Evolutionary conservation across 2,113 vertebrate species (phyloP), one percentile per base, ranked within the genome.

Genomic region (Chitala chitala): DNA sequence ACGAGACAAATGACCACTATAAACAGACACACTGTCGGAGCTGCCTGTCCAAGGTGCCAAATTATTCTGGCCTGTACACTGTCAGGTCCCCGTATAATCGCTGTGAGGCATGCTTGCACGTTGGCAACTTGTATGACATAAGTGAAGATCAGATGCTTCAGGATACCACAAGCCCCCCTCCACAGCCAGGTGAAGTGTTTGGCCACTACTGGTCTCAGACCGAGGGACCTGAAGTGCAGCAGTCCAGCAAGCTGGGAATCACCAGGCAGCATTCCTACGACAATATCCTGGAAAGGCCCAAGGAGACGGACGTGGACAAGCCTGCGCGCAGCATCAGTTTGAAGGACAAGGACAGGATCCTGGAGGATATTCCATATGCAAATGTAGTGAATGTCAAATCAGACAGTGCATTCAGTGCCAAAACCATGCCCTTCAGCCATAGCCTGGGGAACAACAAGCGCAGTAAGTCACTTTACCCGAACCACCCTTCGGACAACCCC

Each of bases 121-220:
- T 93, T 79, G 95, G 93, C 3, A 95, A 96, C 89, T 90, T 99
- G 55, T 98, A 99, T 5, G 94, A 99, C 81, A 99, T 99, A 54
- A 95, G 96, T 5, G 97, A 99, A 85, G 96, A 98, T 86, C 95
- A 98, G 86, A 94, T 96, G 86, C 89, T 94, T 58, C 92, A 92
- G 86, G 91, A 92, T 4, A 40, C 77, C 9, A 83, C 89, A 1
- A 88, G 84, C 31, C 87, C 90, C 44, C 26, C 72, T 2, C 75
- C 87, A 1, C 69, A 93, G 69, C 94, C 90, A 33, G 95, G 94
- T 70, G 93, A 94, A 58, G 87, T 88, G 29, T 94, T 95, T 80
- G 93, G 88, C 74, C 95, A 87, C 84, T 94, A 91, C 40, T 96
- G 96, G 92, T 84, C 86, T 54, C 90, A 68, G 80, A 87, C 82